These are phyloP conservation scores for Pluvianellus socialis DNA, from an alignment of 2,113 vertebrate genomes.

Conservation along the genomic window DNA sequence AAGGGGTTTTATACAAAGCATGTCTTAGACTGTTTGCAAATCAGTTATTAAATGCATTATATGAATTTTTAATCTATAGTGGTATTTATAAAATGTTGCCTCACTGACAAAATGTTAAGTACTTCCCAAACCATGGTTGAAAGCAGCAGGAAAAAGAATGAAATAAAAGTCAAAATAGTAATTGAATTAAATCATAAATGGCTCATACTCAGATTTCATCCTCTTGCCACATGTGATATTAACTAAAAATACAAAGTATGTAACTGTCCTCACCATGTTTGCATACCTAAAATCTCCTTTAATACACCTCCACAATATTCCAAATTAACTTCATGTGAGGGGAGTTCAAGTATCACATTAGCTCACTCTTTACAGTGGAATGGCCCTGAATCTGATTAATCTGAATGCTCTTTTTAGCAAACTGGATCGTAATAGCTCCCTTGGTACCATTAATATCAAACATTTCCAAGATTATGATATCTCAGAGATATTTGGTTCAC, in stretches of 20 bases:
- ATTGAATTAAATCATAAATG: not conserved
- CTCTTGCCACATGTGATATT: not conserved
- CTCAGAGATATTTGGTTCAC: constrained; percentile 44
- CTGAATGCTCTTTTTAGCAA: constrained; percentile 50
- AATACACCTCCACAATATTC: not conserved
- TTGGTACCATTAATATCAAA: constrained; percentile 39
- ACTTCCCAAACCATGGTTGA: not conserved
- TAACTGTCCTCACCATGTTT: not conserved
- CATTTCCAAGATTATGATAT: constrained; percentile 39
- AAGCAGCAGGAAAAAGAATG: not conserved
- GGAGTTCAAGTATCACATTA: not conserved
- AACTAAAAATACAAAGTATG: not conserved
- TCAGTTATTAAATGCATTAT: constrained; percentile 27
- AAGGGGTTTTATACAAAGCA: constrained; percentile 40
- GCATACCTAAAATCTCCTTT: not conserved
- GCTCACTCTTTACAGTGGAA: constrained; percentile 18
- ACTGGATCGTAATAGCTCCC: constrained; percentile 56
- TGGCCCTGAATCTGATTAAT: constrained; percentile 51
- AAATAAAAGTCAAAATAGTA: not conserved
- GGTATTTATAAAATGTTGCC: not conserved
- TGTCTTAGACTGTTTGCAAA: constrained; percentile 43
- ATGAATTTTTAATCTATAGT: constrained; percentile 11
- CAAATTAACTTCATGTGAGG: not conserved
- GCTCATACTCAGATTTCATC: not conserved
- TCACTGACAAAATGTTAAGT: not conserved